Conservation (phyloP, 2,888 invertebrate genomes). For the Mamestra brassicae region DNA sequence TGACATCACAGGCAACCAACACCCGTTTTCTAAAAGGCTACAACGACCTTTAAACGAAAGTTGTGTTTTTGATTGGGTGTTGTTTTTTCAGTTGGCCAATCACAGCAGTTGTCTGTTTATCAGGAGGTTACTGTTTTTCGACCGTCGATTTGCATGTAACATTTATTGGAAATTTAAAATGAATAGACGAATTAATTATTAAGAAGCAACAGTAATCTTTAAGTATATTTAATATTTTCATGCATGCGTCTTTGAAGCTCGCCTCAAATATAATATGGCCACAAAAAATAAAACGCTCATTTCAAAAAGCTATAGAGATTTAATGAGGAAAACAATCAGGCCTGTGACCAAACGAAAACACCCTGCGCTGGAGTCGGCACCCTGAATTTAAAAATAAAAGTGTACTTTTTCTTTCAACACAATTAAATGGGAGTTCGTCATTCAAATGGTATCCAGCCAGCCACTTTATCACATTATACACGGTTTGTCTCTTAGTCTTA, state of each 20-base stretch:
- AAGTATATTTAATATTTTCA: too few relatives aligned
- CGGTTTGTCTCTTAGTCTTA: slow-evolving; percentile 81
- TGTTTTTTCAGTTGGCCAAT: too few relatives aligned
- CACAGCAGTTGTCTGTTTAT: too few relatives aligned
- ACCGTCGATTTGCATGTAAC: too few relatives aligned
- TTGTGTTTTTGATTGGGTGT: too few relatives aligned
- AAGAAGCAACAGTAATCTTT: too few relatives aligned
- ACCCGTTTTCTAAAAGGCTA: not conserved
- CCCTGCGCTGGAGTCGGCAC: slow-evolving; percentile 49
- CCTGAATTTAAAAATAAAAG: slow-evolving; percentile 68
- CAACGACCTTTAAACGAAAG: too few relatives aligned
- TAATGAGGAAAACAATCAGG: slow-evolving; percentile 63
- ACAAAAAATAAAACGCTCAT: slow-evolving; percentile 21
- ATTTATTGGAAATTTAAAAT: too few relatives aligned
- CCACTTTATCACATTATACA: slow-evolving; percentile 86
- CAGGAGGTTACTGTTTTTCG: too few relatives aligned
- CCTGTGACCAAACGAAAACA: slow-evolving; percentile 64
- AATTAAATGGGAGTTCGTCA: slow-evolving; percentile 70
- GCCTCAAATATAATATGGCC: not conserved
- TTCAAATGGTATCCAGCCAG: slow-evolving; percentile 66
- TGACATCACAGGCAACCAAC: not conserved
- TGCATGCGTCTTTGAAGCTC: not conserved
- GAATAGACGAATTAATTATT: too few relatives aligned
- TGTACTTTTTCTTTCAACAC: slow-evolving; percentile 67
- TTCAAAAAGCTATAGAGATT: slow-evolving; percentile 27